Percentiles rank a stretch among this genome's conserved stretches.
Conservation (phyloP, 2,797 vertebrate species). For the Phoxinus dragarum region DNA sequence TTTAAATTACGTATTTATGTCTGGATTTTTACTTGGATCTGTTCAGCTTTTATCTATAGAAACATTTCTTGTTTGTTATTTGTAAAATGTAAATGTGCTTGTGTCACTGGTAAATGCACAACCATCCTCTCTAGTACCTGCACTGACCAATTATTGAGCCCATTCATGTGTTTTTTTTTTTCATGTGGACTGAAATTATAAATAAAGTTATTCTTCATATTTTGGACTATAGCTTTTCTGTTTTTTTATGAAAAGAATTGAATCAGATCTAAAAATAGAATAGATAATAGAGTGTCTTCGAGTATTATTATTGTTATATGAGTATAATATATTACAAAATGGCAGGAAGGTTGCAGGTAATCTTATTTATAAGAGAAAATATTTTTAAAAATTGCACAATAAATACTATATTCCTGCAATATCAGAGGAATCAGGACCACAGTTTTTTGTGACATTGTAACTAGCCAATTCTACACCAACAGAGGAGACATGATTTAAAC, state of each 20-base stretch:
- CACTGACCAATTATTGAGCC: conserved; percentile 1
- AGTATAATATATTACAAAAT: neutral
- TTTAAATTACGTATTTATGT: conserved; percentile 56
- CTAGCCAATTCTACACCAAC: too few species aligned
- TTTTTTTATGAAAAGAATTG: neutral
- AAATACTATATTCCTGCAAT: too few species aligned
- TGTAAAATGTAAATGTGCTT: neutral
- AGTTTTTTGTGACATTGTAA: too few species aligned
- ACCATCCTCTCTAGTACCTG: neutral
- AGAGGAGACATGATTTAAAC: neutral
- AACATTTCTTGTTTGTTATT: neutral
- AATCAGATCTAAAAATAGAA: neutral
- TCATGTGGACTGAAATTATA: neutral
- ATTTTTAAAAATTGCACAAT: neutral
- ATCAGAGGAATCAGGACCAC: too few species aligned
- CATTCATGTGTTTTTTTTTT: neutral
- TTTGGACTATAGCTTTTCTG: neutral
- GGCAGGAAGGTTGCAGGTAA: neutral
- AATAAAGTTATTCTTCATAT: neutral
- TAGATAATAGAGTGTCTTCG: neutral
- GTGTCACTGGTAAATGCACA: neutral
- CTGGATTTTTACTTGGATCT: neutral
- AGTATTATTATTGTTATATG: neutral
- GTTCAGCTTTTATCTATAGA: neutral
- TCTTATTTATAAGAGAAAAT: neutral